Base-by-base conservation (phyloP, 2,888 invertebrate species). In the Papilio elwesi region DNA sequence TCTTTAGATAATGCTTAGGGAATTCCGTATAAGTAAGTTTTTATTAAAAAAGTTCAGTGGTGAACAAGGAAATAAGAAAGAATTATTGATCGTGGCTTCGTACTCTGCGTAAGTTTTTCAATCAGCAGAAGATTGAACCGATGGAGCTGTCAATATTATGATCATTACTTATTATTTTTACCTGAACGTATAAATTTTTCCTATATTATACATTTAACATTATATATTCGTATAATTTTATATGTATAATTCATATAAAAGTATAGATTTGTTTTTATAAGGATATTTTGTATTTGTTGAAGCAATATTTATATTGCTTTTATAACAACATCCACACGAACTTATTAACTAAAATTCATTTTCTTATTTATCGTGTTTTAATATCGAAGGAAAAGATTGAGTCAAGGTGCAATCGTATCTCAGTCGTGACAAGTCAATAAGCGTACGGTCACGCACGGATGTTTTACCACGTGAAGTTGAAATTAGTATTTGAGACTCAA, bases 371-470 rank as follows among this genome's bases (percentile, higher is more conserved):
- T 38, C 13, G 38, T 66, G 52, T 36, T 66, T 38, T 38, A 36
- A 66, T 51, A 49, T 64, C 36, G 49, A 64, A 49, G 16, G 49
- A 49, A 64, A 49, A 13, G 16, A 66, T n/a, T 38, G 38, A 38
- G 38, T 53, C 13, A 52, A 67, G 26, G 43, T 43, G 16, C 52
- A 53, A 12, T 47, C 53, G 43, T 52, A 52, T 66, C 38, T 26
- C 13, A 26, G 66, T 38, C 38, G 16, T 67, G 66, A 52, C 53
- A 67, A 43, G 52, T 43, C 53, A 52, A 67, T 67, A 53, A 67
- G 47, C 12, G 53, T 53, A 43, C 66, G 43, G 43, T 67, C 52
- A 38, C 52, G 36, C 26, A 51, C 64, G 12, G n/a, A 47, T 16
- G 8, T 64, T 47, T 13, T n/a, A 9, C 13, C 59, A 59, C 38